phyloP scores from a whole-genome alignment of 2,797 vertebrate genomes.

The Sebastiscus albofasciatus region DNA sequence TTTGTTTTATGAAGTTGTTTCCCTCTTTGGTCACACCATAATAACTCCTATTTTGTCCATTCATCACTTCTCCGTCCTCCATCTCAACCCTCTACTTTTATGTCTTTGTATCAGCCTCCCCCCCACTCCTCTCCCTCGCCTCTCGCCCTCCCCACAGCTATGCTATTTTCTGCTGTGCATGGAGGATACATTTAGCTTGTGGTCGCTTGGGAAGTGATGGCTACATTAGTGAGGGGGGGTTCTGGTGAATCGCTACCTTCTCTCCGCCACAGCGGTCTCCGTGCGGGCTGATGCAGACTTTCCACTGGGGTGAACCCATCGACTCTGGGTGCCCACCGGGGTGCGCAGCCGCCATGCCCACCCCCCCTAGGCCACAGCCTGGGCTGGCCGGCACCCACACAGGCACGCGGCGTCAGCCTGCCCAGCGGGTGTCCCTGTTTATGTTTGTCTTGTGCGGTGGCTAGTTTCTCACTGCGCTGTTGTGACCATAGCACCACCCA shows the following conservation, averaged over 20 bases:
- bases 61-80: conserved; percentile 31
- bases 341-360: conserved; percentile 27
- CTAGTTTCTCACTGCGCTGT: conserved; percentile 47
- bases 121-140: neutral
- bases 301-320: conserved; percentile 71
- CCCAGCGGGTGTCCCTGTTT: conserved; percentile 68
- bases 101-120: conserved; percentile 37
- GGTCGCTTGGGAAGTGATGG: conserved; percentile 74
- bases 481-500: conserved; percentile 52
- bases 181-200: conserved; percentile 81
- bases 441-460: conserved; percentile 73
- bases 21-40: conserved; percentile 13
- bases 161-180: conserved; percentile 73
- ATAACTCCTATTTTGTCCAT: conserved; percentile 38
- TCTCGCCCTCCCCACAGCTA: conserved; percentile 57
- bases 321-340: conserved; percentile 57
- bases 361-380: conserved; percentile 50
- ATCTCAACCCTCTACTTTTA: conserved; percentile 33
- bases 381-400: conserved; percentile 67
- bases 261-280: conserved; percentile 45
- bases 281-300: conserved; percentile 76
- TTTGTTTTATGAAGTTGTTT: conserved; percentile 35
- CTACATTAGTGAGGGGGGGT: conserved; percentile 53
- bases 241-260: conserved; percentile 67
- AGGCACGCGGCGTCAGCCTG: conserved; percentile 73